Base-by-base conservation (phyloP, 2,113 vertebrate species). In the Psittacara wagleri region DNA sequence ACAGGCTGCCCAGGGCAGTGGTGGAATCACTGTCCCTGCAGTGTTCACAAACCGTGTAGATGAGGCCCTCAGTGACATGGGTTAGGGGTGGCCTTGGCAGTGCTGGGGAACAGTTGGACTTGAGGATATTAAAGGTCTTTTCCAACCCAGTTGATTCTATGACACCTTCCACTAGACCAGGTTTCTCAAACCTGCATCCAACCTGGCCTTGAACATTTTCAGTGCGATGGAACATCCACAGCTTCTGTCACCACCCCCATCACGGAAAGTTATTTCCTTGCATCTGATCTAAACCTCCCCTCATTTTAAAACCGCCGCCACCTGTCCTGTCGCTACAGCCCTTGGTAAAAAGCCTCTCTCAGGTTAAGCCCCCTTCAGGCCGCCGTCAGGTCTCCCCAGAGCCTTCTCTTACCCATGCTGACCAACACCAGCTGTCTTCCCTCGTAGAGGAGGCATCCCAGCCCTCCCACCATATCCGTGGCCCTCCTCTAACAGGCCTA, bases 361-460 rank as follows among this genome's bases (percentile, higher is more conserved):
- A 49, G 59, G 39, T 57, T 3, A 74, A 41, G 18, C 2, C 1
- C 14, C 23, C 13, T 68, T 43, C 62, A 88, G 54, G 29, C 46
- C 2, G 3, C 28, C 16, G 2, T 15, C 3, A 25, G 18, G 24
- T 44, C 14, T n/a, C 23, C 25, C 27, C 0, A 0, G 8, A 75
- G 11, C 46, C 15, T 37, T 37, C 17, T 35, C 35, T 39, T 67
- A 22, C 78, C 62, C 37, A 16, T 29, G 12, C 28, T n/a, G 11
- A 52, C 10, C 29, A 49, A 3, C 3, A 28, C 11, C 59, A 62
- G 9, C 24, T 4, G 11, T 35, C 66, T 43, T 10, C 18, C 29
- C 64, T 46, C 31, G 7, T 6, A 35, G 3, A 14, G 4, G 3
- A 31, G 41, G 17, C 5, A 10, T 46, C 37, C 33, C 44, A 37